These are phyloP conservation scores for Phrynocephalus guinanensis DNA, from an alignment of 2,797 vertebrate species.

Conservation along the genomic window DNA sequence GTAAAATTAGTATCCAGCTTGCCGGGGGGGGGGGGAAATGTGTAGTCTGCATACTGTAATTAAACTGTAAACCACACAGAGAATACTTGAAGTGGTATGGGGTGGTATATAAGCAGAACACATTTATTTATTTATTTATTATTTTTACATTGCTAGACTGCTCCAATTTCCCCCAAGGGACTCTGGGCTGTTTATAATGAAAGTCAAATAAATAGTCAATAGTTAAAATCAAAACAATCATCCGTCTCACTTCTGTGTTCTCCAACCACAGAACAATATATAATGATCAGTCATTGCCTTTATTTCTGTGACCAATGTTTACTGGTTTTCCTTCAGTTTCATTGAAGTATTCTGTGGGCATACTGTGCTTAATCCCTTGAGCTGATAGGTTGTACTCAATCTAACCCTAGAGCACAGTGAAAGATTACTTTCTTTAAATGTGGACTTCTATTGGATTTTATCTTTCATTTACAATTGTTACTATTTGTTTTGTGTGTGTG, in stretches of 20 bases:
- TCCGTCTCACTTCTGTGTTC: rapidly evolving
- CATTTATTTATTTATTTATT: too few relatives aligned
- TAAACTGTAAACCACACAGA: too few relatives aligned
- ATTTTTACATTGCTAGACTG: too few relatives aligned
- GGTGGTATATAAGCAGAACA: too few relatives aligned
- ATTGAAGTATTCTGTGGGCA: rapidly evolving
- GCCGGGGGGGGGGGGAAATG: too few relatives aligned
- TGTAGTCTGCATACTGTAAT: too few relatives aligned
- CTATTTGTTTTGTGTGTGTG: neutral
- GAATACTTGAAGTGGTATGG: too few relatives aligned
- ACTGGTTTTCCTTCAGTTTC: neutral
- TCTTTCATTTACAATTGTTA: neutral
- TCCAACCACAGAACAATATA: neutral
- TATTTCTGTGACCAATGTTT: rapidly evolving
- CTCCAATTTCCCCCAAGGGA: too few relatives aligned
- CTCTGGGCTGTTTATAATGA: too few relatives aligned
- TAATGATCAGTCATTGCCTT: rapidly evolving
- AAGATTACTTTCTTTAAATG: neutral
- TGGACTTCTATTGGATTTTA: neutral
- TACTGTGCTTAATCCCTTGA: rapidly evolving
- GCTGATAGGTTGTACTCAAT: rapidly evolving
- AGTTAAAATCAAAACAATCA: too few relatives aligned
- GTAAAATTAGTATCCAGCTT: too few relatives aligned
- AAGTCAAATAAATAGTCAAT: too few relatives aligned
- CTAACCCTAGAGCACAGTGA: rapidly evolving